Evolutionary conservation across 2,888 invertebrate species (phyloP), one percentile per base, ranked within the genome.

Genomic region (Sphaeridia pumilis): DNA sequence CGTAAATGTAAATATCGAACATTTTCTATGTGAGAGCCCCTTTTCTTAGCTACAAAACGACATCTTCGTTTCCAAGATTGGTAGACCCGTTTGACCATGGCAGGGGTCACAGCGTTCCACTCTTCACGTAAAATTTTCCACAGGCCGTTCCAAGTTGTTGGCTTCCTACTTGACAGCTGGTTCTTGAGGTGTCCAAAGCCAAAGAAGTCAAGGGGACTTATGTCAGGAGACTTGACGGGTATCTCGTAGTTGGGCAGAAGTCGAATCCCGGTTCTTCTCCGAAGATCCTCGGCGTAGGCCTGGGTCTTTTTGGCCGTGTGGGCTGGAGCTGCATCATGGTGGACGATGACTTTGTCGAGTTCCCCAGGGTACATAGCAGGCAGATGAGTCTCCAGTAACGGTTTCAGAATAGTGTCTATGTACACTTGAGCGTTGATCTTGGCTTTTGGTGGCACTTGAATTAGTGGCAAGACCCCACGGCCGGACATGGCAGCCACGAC

Each of bases 121-220:
- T 41, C 48, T 1, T 48, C 24, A 17, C 22, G n/a, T 17, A 53
- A 45, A 1, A 34, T 26, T 42, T 53, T 53, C 53, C 48, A 53
- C 38, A 53, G 21, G 10, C 47, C 47, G 3, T 20, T 12, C 2
- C 24, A 2, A 7, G 47, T 42, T 5, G 21, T 36, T 7, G 46
- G 14, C 25, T 12, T 28, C 5, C 52, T 25, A 5, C 10, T 3
- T 27, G 24, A 52, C 12, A 35, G 14, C 38, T 27, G 36, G 14
- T 26, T 36, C 41, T 52, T 52, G 3, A 52, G 52, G 22, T 46
- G 41, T n/a, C 52, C 36, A 35, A 52, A 52, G 35, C 52, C 52
- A 20, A 52, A 45, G 26, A 50, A 43, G 24, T 50, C 44, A 43
- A 43, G 21, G 3, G 43, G 34, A 17, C 44, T 31, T 26, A 7